These are phyloP conservation scores for Xestia sexstrigata DNA, from an alignment of 2,888 invertebrate genomes.

Conservation along the genomic window DNA sequence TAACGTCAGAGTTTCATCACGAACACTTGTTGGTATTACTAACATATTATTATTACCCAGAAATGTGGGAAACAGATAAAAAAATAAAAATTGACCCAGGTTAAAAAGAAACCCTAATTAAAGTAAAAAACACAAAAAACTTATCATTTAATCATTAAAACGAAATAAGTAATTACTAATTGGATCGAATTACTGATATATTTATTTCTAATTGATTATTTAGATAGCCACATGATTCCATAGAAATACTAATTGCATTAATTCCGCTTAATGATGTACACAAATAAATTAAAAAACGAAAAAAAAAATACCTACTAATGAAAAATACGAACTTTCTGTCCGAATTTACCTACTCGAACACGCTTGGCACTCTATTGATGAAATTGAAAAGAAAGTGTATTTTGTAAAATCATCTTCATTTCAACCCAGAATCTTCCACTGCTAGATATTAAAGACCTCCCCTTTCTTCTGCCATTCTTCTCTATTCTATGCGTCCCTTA, in stretches of 20 bases:
- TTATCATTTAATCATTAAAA: not conserved
- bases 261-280: constrained; percentile 14
- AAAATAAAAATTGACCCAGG: not conserved
- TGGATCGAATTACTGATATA: constrained; percentile 6
- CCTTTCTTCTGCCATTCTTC: too few relatives aligned
- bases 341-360: not conserved
- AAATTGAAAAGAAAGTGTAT: not conserved
- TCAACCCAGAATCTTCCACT: too few relatives aligned
- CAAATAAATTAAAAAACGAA: constrained; percentile 34
- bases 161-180: constrained; percentile 26
- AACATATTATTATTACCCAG: constrained; percentile 48
- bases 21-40: constrained; percentile 58
- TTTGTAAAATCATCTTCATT: not conserved
- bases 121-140: constrained; percentile 5
- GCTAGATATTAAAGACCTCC: too few relatives aligned
- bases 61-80: constrained; percentile 34
- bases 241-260: constrained; percentile 24
- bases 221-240: constrained; percentile 22
- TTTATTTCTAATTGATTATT: constrained; percentile 13
- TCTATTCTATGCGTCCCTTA: too few relatives aligned
- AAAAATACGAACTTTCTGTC: constrained; percentile 3
- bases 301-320: constrained; percentile 14
- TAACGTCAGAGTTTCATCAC: constrained; percentile 49
- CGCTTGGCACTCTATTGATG: not conserved
- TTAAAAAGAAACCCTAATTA: not conserved